phyloP scores from a whole-genome alignment of 2,113 vertebrate genomes.

The Cyprinodon tularosa region DNA sequence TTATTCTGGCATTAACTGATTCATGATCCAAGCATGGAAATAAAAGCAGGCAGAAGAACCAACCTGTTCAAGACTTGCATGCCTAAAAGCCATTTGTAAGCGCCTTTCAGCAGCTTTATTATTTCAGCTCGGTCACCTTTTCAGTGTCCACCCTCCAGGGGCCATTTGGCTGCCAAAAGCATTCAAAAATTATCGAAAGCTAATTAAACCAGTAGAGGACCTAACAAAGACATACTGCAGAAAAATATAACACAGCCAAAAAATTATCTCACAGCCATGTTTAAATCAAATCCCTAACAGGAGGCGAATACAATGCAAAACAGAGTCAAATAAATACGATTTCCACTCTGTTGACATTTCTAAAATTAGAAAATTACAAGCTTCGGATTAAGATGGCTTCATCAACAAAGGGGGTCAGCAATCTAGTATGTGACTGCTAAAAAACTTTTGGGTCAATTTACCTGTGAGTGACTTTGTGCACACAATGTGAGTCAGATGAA shows the following conservation, averaged over 20 bases:
- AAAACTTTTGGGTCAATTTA: constrained; percentile 31
- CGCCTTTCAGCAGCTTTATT: too few relatives aligned
- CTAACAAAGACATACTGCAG: constrained; percentile 56
- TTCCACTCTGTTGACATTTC: constrained; percentile 7
- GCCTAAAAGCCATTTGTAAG: too few relatives aligned
- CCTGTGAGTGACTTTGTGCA: constrained; percentile 21
- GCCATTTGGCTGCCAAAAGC: constrained; percentile 50
- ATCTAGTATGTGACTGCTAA: constrained; percentile 8
- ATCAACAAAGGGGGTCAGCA: constrained; percentile 10
- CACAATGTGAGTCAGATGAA: constrained; percentile 42
- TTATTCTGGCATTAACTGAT: constrained; percentile 21
- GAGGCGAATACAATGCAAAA: not conserved
- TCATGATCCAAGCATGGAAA: too few relatives aligned
- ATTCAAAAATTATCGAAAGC: constrained; percentile 48
- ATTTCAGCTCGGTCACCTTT: too few relatives aligned
- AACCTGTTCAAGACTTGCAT: too few relatives aligned
- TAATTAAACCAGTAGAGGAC: constrained; percentile 65
- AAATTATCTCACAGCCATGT: constrained; percentile 63
- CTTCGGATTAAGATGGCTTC: constrained; percentile 16
- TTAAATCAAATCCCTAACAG: constrained; percentile 19
- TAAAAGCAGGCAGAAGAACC: too few relatives aligned
- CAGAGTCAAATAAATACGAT: constrained; percentile 1
- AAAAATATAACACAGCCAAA: constrained; percentile 60
- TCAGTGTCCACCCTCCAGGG: constrained; percentile 25
- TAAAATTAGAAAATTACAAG: constrained; percentile 11